These are phyloP conservation scores for Sussaba pulchella DNA, from an alignment of 2,888 invertebrate genomes.

Conservation along the genomic window DNA sequence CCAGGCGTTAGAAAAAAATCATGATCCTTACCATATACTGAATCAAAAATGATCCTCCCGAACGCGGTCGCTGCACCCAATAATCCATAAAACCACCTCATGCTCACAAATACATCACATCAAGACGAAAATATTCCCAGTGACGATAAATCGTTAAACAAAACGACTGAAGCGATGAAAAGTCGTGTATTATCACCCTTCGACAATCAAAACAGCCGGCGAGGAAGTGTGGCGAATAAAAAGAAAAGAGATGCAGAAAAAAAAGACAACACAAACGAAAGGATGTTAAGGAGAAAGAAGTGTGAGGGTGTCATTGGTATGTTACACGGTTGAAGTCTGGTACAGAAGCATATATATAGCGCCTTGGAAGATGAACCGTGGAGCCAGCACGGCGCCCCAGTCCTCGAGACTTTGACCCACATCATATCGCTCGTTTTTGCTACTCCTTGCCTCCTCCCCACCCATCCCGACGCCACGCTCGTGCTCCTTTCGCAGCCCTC, in stretches of 20 bases:
- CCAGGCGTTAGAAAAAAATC: background rate
- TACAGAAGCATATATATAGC: slow-evolving; percentile 44
- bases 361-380: slow-evolving; percentile 62
- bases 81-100: too few species aligned
- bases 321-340: slow-evolving; percentile 3
- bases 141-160: background rate
- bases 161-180: slow-evolving; percentile 38
- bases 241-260: too few species aligned
- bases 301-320: slow-evolving; percentile 29
- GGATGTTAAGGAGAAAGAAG: slow-evolving; percentile 37
- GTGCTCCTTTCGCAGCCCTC: slow-evolving; percentile 77
- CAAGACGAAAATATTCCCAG: slow-evolving; percentile 1
- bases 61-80: too few species aligned
- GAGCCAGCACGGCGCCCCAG: slow-evolving; percentile 80
- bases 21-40: too few species aligned
- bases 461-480: slow-evolving; percentile 51
- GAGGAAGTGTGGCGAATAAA: slow-evolving; percentile 17
- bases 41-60: too few species aligned
- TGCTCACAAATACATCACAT: too few species aligned
- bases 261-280: slow-evolving; percentile 35
- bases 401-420: slow-evolving; percentile 83
- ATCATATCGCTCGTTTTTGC: slow-evolving; percentile 83
- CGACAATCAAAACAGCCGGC: slow-evolving; percentile 10
- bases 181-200: slow-evolving; percentile 23
- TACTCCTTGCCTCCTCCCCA: slow-evolving; percentile 63